Conservation (phyloP, 2,113 vertebrate species). For the Columba janthina region DNA sequence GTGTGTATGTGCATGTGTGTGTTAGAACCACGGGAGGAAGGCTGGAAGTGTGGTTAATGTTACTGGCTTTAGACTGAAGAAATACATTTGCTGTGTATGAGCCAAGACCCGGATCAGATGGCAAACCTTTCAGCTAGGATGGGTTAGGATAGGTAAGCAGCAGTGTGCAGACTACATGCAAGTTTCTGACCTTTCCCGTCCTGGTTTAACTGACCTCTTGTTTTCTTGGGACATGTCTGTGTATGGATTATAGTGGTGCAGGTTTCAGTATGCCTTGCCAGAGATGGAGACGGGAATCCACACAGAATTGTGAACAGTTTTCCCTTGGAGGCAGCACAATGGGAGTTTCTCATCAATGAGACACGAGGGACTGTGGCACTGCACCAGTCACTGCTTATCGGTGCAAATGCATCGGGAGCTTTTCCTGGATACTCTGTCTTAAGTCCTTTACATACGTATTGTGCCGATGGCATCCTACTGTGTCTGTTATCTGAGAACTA, state of each 20-base stretch:
- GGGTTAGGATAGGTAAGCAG: background rate
- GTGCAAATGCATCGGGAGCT: background rate
- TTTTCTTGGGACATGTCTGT: background rate
- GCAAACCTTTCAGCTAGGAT: background rate
- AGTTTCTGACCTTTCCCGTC: background rate
- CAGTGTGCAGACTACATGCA: background rate
- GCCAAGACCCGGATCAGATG: background rate
- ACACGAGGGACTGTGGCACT: background rate
- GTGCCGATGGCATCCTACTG: background rate
- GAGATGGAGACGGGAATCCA: background rate
- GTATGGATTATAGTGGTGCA: background rate
- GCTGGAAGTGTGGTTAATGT: background rate
- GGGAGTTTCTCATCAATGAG: background rate
- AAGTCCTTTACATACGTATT: background rate
- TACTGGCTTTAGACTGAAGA: background rate
- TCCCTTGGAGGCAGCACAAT: background rate
- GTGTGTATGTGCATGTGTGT: background rate
- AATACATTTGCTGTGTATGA: background rate
- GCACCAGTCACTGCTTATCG: background rate
- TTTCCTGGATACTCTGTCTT: background rate
- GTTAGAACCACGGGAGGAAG: background rate
- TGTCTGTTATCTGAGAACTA: background rate
- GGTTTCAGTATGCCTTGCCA: background rate
- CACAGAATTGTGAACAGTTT: background rate
- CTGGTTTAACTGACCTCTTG: background rate